Evolutionary conservation across 2,888 invertebrate species (phyloP), one percentile per base, ranked within the genome.

Genomic region (Drosophila putrida): DNA sequence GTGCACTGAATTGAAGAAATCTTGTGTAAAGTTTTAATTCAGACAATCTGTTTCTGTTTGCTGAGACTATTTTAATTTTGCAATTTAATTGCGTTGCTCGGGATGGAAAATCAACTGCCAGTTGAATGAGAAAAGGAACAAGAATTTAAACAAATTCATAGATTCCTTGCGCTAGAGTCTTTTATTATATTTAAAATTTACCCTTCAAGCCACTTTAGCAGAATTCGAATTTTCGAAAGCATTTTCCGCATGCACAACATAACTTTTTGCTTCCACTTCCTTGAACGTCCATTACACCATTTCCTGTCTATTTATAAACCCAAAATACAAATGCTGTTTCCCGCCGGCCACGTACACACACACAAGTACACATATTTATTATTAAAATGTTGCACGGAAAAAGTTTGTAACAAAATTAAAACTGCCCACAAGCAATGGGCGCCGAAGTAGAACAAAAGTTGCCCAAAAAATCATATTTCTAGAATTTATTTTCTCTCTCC

Each of bases 381-480:
- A 88, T 88, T 86, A 80, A 88, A 88, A 82, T 86, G 69, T 55
- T 77, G 59, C 75, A 54, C 64, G 46, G 47, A 11, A 67, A 75
- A 75, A 78, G 75, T 88, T 85, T 76, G 60, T 47, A 77, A 77
- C 78, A 62, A 78, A 80, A 80, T 82, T 85, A 80, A 88, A 83
- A 80, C 63, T 82, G 69, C 54, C 78, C 79, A 65, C 65, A 71
- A 62, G 79, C 78, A 43, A 50, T 55, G 61, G 50, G 49, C 59
- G 71, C 68, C 57, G 47, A 58, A 72, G 70, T 62, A 65, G 75
- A 82, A 70, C 49, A 67, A 75, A 78, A 73, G 74, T 75, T 73
- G 50, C 53, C 41, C 63, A 74, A 82, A 86, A 86, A 71, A 65
- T 58, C 70, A 68, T 67, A 69, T 73, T 78, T 57, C 57, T 47